Percentiles rank a stretch among this genome's conserved stretches.
Evolutionary conservation across 2,113 vertebrate species (phyloP).

Genomic region (Seriola rivoliana): DNA sequence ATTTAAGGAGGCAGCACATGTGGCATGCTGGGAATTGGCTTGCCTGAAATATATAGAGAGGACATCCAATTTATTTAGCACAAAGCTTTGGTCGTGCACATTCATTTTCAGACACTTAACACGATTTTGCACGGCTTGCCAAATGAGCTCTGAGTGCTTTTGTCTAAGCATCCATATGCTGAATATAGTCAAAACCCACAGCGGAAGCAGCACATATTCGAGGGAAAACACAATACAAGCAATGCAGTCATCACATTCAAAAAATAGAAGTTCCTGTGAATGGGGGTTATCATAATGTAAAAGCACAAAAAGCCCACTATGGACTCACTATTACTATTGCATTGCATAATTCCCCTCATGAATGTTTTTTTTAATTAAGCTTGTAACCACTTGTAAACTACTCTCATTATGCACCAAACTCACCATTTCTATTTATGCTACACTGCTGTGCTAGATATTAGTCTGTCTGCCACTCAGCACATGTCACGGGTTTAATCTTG

Average conservation of each 20-base stretch:
- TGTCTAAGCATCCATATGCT: slow-evolving; percentile 30
- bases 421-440: not conserved
- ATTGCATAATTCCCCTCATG: not conserved
- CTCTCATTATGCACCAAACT: not conserved
- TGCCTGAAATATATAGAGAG: slow-evolving; percentile 21
- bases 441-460: not conserved
- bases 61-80: slow-evolving; percentile 37
- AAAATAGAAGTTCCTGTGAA: not conserved
- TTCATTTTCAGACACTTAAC: slow-evolving; percentile 54
- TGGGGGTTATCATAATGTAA: not conserved
- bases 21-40: not conserved
- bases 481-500: slow-evolving; percentile 47
- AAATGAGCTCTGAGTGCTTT: slow-evolving; percentile 32
- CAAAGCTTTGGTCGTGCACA: slow-evolving; percentile 16
- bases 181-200: slow-evolving; percentile 46
- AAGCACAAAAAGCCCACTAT: not conserved
- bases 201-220: not conserved
- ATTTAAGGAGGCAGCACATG: not conserved
- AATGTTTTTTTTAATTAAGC: slow-evolving; percentile 10
- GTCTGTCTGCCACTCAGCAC: slow-evolving; percentile 22
- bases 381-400: not conserved
- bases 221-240: not conserved
- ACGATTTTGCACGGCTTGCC: slow-evolving; percentile 42
- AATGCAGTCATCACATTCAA: not conserved
- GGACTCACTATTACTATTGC: not conserved